A percentile compares a stretch with the other conserved stretches of the same genome.
phyloP scores from a whole-genome alignment of 1,140 invertebrate genomes.

The Saccostrea glomerata region DNA sequence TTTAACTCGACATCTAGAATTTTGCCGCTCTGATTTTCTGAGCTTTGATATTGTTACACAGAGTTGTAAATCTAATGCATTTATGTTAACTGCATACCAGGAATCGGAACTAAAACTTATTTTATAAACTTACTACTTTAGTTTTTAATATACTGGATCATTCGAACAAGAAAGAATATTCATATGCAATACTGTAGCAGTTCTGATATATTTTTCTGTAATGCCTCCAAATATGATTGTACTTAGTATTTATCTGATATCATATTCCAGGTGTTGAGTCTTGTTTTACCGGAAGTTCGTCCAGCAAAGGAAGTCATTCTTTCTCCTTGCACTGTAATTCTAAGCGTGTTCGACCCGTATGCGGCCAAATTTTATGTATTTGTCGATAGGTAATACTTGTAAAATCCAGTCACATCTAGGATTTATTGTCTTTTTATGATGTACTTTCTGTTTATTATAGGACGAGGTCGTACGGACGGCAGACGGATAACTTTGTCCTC shows the following conservation, averaged over 20 bases:
- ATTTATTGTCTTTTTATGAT: neutral
- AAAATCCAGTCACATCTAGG: neutral
- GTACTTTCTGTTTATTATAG: neutral
- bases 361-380: conserved; percentile 1
- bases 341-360: neutral
- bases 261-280: no score
- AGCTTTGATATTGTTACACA: neutral
- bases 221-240: no score
- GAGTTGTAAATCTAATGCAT: neutral
- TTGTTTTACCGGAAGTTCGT: neutral
- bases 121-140: no score
- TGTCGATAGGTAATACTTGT: neutral
- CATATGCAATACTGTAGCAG: no score
- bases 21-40: neutral
- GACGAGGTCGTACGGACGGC: conserved; percentile 51
- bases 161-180: no score
- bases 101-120: neutral
- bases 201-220: no score
- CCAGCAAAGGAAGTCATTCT: neutral
- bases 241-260: no score
- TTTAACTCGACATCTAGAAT: neutral
- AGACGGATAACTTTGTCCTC: conserved; percentile 69
- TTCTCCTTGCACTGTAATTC: neutral
- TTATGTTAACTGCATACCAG: neutral
- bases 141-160: no score